A percentile compares a stretch with the other conserved stretches of the same genome.
These are phyloP conservation scores for Alauda arvensis DNA, from an alignment of 2,797 vertebrate genomes.

Conservation along the genomic window DNA sequence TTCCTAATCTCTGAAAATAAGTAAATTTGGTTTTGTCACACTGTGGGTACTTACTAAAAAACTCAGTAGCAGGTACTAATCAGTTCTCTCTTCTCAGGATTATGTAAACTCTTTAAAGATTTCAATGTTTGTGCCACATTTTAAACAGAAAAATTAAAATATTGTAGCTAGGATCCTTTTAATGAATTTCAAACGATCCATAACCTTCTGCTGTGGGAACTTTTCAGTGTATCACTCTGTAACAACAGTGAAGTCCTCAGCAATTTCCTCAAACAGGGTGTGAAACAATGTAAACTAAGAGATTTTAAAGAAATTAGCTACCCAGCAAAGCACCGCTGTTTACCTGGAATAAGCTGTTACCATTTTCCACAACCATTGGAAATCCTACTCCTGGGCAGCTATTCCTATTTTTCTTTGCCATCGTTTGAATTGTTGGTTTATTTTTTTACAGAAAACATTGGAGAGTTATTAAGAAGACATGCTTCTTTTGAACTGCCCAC, in stretches of 20 bases:
- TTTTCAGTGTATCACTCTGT: background rate
- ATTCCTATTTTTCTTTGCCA: background rate
- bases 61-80: background rate
- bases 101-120: background rate
- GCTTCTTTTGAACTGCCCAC: background rate
- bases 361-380: background rate
- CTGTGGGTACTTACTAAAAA: background rate
- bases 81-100: background rate
- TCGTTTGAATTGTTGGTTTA: background rate
- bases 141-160: background rate
- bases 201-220: background rate
- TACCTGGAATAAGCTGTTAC: background rate
- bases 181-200: background rate
- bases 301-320: background rate
- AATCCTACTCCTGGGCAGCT: background rate
- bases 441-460: background rate
- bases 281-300: background rate
- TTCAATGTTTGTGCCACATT: background rate
- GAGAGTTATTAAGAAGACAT: background rate
- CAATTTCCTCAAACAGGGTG: background rate
- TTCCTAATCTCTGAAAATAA: background rate
- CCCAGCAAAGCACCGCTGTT: background rate
- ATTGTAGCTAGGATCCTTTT: background rate
- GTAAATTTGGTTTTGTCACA: background rate
- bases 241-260: background rate